phyloP scores from a whole-genome alignment of 1,140 invertebrate species.

The Ctenoplectra terminalis region DNA sequence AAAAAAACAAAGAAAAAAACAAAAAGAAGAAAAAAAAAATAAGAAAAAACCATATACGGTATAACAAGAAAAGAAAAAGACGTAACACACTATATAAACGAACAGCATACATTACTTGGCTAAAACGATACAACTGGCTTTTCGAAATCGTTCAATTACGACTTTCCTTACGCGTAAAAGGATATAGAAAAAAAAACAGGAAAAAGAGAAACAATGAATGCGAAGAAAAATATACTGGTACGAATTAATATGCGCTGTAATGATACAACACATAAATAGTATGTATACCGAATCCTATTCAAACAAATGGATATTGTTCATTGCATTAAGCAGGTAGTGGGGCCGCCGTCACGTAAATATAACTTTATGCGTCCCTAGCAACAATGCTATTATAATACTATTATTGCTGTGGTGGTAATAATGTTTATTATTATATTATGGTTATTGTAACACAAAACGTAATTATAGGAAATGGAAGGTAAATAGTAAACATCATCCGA shows the following conservation, averaged over 20 bases:
- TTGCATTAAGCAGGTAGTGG: constrained; percentile 69
- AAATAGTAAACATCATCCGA: constrained; percentile 56
- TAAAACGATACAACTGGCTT: background rate
- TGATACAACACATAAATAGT: constrained; percentile 61
- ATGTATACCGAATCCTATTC: constrained; percentile 67
- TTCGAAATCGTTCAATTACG: background rate
- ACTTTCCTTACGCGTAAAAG: background rate
- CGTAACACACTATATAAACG: background rate
- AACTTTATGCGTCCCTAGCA: constrained; percentile 68
- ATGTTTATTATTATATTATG: constrained; percentile 75
- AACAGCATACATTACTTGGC: background rate
- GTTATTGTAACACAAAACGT: constrained; percentile 70
- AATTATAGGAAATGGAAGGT: constrained; percentile 64
- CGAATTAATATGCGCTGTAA: constrained; percentile 59
- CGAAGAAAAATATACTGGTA: background rate
- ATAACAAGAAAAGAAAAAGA: background rate
- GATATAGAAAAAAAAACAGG: background rate
- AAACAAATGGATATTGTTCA: constrained; percentile 67
- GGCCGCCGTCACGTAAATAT: constrained; percentile 65
- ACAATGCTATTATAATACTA: constrained; percentile 74
- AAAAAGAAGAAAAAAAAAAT: background rate
- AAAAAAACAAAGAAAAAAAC: background rate
- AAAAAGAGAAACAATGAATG: constrained; percentile 35
- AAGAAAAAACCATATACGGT: too few relatives aligned
- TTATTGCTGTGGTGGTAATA: constrained; percentile 78